phyloP scores from a whole-genome alignment of 2,113 vertebrate species.

The Cyanoramphus novaezelandiae region DNA sequence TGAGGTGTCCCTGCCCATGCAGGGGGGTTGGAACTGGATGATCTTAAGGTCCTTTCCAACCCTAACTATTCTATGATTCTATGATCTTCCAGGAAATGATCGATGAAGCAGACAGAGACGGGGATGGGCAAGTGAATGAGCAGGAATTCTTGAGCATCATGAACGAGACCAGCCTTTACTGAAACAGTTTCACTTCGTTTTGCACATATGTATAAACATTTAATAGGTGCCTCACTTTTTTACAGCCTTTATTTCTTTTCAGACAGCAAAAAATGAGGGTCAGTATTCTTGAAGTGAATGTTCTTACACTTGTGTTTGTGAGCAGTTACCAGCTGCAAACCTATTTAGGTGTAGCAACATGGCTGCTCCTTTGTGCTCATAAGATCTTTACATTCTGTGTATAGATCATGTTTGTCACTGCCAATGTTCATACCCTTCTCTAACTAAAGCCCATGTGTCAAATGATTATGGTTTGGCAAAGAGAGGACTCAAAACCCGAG shows the following conservation, averaged over 20 bases:
- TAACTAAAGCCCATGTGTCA: background rate
- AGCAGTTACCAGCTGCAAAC: background rate
- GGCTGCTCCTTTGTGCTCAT: background rate
- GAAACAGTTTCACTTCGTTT: constrained; percentile 9
- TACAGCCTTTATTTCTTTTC: background rate
- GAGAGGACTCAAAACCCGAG: background rate
- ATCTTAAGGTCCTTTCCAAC: no score
- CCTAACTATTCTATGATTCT: no score
- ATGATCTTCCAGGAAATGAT: constrained; percentile 88
- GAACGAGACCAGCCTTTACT: constrained; percentile 94
- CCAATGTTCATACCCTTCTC: background rate
- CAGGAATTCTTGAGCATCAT: constrained; percentile 94
- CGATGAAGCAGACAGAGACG: constrained; percentile 89
- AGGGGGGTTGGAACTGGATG: no score
- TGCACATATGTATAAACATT: background rate
- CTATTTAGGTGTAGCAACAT: accelerated
- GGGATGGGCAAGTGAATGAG: constrained; percentile 93
- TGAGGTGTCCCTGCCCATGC: no score
- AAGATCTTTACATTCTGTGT: background rate
- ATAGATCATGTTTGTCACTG: background rate
- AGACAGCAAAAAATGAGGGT: background rate
- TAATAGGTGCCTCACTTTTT: background rate
- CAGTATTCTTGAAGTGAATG: background rate
- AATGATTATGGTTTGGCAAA: background rate
- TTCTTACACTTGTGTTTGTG: background rate